A percentile compares a stretch with the other conserved stretches of the same genome.
Evolutionary conservation across 2,888 invertebrate species (phyloP).

Genomic region (Diplolepis rosae): DNA sequence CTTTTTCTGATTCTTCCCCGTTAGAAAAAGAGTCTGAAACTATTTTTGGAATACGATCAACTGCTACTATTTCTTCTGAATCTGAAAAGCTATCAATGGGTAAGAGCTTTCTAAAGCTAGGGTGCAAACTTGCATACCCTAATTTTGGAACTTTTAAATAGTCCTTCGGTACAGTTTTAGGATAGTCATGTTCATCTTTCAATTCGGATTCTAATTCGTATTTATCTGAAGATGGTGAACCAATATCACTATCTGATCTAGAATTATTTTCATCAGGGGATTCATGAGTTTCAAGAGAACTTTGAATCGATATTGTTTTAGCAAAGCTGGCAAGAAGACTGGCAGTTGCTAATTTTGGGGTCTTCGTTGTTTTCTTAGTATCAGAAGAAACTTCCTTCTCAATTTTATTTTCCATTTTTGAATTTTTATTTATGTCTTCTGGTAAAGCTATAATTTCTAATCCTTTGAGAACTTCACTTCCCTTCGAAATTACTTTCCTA

Average conservation of each 20-base stretch:
- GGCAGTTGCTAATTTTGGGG: constrained; percentile 40
- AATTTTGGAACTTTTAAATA: constrained; percentile 58
- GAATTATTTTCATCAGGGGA: constrained; percentile 35
- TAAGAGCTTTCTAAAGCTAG: constrained; percentile 55
- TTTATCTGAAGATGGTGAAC: neutral
- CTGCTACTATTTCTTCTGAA: constrained; percentile 26
- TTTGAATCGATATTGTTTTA: constrained; percentile 42
- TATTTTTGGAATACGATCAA: constrained; percentile 4
- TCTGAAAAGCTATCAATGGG: constrained; percentile 48
- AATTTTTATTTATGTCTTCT: neutral
- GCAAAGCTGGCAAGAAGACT: constrained; percentile 45
- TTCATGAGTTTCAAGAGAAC: constrained; percentile 35
- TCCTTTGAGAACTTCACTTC: neutral
- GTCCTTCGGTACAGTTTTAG: constrained; percentile 35
- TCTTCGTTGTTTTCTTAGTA: constrained; percentile 30
- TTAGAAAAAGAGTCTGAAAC: neutral
- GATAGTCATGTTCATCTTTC: neutral
- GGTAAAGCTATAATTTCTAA: neutral
- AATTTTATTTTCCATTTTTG: neutral
- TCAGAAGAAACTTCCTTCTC: neutral
- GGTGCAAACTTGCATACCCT: constrained; percentile 52
- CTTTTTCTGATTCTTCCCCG: neutral
- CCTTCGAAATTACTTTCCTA: neutral
- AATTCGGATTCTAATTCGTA: neutral
- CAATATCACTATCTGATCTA: neutral